These are phyloP conservation scores for Hafferia zeledoni DNA, from an alignment of 2,797 vertebrate species.

Conservation along the genomic window DNA sequence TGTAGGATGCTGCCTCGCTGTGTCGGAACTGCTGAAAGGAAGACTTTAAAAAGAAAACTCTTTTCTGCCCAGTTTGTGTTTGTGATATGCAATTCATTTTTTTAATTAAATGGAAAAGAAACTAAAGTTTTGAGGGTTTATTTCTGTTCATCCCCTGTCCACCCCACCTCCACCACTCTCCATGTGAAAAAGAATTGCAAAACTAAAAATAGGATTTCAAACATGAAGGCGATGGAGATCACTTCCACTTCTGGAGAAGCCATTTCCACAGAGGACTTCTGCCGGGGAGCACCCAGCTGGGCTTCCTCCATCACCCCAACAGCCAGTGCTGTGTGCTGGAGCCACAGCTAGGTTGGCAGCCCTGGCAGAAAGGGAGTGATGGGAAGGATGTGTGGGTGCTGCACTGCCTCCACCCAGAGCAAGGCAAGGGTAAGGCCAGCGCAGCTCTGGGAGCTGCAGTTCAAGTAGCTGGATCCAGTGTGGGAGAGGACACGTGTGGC, in stretches of 20 bases:
- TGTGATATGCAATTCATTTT: not conserved
- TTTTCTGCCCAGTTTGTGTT: not conserved
- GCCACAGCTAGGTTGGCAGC: not conserved
- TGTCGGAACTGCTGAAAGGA: not conserved
- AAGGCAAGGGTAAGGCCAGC: not conserved
- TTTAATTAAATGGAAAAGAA: not conserved
- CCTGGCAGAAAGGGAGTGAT: not conserved
- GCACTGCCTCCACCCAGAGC: not conserved
- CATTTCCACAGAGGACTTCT: not conserved
- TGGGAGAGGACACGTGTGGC: not conserved
- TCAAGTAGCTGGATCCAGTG: not conserved
- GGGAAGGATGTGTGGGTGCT: rapidly evolving
- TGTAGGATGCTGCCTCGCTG: not conserved
- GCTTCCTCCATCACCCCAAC: rapidly evolving
- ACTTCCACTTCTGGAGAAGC: not conserved
- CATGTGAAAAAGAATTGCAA: not conserved
- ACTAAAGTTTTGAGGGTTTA: not conserved
- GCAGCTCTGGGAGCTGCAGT: not conserved
- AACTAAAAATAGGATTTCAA: not conserved
- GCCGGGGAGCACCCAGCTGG: not conserved
- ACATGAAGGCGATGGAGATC: not conserved
- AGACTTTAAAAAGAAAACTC: not conserved
- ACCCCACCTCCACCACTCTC: not conserved
- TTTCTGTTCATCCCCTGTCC: not conserved
- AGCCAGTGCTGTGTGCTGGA: not conserved